Evolutionary conservation across 2,113 vertebrate genomes (phyloP), one percentile per base, ranked within the genome.

Genomic region (Jaculus jaculus): DNA sequence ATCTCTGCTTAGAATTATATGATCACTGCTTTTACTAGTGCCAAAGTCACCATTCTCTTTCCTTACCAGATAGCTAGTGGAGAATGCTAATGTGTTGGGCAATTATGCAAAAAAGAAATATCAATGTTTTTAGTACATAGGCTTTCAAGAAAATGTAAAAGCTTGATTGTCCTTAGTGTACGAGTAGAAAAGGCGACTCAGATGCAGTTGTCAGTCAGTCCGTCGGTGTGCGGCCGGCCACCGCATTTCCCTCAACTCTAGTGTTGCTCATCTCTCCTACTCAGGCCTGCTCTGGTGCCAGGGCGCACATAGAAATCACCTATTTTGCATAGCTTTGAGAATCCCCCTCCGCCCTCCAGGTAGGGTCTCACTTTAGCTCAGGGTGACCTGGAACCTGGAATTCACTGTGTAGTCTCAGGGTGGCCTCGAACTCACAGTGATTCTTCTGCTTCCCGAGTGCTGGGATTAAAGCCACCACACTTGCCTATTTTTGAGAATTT

Each of bases 1-100:
- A 11, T 95, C 91, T 94, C 85, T 94, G 39, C 39, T 68, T 93
- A 95, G 73, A 93, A 85, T 79, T 92, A 5, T 51, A 47, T 85
- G 42, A 7, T 20, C 47, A 37, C 2, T 93, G 30, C 30, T 86
- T 89, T 77, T 85, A 81, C 26, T 94, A 92, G 78, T 69, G 71
- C 81, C 81, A 71, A 82, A 92, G 39, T 84, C 54, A 65, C 11
- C 47, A 7, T 92, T 93, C 16, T 90, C 10, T 92, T 96, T 92
- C 21, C 58, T 83, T 93, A 54, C 54, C 26, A 80, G 58, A 51
- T 90, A 88, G 12, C 24, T 84, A 17, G 63, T 87, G 47, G 39
- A 79, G 51, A 86, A 84, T 86, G 32, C 68, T 94, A 74, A 66
- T 60, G 7, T 66, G 54, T 10, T 91, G n/a, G 60, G 10, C 71